Base-by-base conservation (phyloP, 2,113 vertebrate species). In the Bufo gargarizans region DNA sequence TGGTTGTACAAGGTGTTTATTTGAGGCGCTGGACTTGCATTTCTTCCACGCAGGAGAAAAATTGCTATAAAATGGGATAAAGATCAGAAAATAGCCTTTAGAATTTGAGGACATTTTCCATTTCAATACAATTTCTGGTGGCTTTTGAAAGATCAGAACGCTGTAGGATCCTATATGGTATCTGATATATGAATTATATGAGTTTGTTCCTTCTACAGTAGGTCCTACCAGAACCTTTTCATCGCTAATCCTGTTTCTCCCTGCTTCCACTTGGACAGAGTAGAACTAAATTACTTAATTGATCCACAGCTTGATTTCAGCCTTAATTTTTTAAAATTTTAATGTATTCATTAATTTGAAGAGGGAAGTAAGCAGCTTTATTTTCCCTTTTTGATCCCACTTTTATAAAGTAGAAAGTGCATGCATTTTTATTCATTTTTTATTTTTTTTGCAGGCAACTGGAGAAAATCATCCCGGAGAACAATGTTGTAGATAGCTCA, bases 11-110 rank as follows among this genome's bases (percentile, higher is more conserved):
- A 58, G 20, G 61, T 89, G 82, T 84, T 89, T 89, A 82, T 89
- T 65, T 55, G 80, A 56, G 81, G 71, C 55, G 22, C 13, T 13
- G 58, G 45, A 65, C 58, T 45, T 61, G 45, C 49, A 79, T 79
- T 86, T 86, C 49, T 17, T 80, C 53, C 79, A 77, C 19, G 53
- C 47, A 47, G 67, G 58, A 88, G 49, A 67, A 81, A 84, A 84
- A 88, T 88, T 77, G 67, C 87, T 77, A 20, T 20, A 45, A 86
- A 81, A 82, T 82, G 72, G 59, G 86, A 74, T 22, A 84, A 78
- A 84, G 58, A 84, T 77, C 87, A 84, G 49, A 84, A 82, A 89
- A 69, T 82, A 61, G 59, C 65, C 87, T 88, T 88, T 88, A 61
- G 53, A 88, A 82, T 82, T 59, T 49, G 59, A 88, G 71, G 45